These are phyloP conservation scores for Phaethornis superciliosus DNA, from an alignment of 2,113 vertebrate genomes.

Conservation along the genomic window DNA sequence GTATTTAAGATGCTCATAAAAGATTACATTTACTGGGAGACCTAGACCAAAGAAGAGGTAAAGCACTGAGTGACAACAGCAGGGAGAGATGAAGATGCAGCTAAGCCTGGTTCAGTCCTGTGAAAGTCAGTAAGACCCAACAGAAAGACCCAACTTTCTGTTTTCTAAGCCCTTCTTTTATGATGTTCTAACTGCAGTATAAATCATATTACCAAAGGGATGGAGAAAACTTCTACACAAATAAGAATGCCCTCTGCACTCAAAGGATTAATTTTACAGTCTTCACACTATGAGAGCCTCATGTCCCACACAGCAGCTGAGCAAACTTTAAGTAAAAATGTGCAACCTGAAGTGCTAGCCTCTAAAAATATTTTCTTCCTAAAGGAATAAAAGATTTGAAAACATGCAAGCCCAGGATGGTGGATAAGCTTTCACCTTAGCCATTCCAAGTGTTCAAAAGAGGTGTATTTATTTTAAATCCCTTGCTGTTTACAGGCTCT, in stretches of 20 bases:
- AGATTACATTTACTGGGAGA: neutral
- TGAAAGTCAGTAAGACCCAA: neutral
- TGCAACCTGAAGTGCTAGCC: conserved; percentile 27
- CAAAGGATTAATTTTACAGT: neutral
- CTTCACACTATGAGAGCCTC: neutral
- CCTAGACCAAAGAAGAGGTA: neutral
- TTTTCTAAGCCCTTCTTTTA: neutral
- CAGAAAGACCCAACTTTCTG: rapidly evolving
- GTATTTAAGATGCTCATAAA: neutral
- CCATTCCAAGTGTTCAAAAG: neutral
- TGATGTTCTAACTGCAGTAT: neutral
- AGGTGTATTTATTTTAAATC: neutral
- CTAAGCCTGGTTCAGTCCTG: neutral
- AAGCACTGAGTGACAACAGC: neutral
- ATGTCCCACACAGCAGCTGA: neutral
- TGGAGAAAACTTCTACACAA: neutral
- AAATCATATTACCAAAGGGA: neutral
- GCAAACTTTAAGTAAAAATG: conserved; percentile 4
- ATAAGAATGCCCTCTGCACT: neutral
- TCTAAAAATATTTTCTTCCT: conserved; percentile 51
- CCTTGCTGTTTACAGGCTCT: neutral
- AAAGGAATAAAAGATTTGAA: conserved; percentile 40
- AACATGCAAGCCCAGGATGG: neutral
- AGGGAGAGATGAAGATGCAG: neutral
- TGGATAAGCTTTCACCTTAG: neutral